Evolutionary conservation across 1,140 invertebrate species (phyloP).

Genomic region (Magallana ariakensis): DNA sequence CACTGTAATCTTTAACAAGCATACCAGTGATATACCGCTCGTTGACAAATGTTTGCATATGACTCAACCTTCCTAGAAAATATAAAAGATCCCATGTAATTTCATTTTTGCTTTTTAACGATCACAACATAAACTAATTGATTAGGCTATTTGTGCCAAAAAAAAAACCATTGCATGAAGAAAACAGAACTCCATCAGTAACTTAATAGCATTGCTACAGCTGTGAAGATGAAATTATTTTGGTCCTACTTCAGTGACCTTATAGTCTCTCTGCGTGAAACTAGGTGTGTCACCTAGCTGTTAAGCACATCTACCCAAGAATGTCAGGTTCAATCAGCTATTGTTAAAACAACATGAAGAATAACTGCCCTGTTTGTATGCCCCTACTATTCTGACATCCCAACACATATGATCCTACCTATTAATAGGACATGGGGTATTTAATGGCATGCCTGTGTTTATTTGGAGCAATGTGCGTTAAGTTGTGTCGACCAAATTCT

Average conservation of each 20-base stretch:
- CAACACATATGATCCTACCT: not conserved
- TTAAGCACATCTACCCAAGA: too few species aligned
- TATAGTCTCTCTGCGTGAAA: not conserved
- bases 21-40: not conserved
- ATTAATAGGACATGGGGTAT: not conserved
- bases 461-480: constrained; percentile 9
- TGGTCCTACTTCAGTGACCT: too few species aligned
- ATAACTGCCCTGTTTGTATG: too few species aligned
- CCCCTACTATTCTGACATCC: not conserved
- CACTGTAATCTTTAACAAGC: not conserved
- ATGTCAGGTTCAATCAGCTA: not conserved
- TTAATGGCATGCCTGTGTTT: constrained; percentile 7
- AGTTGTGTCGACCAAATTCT: not conserved
- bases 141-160: too few species aligned
- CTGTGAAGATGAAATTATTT: too few species aligned
- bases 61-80: not conserved
- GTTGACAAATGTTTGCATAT: not conserved
- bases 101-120: too few species aligned
- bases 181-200: too few species aligned
- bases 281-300: not conserved
- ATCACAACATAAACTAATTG: too few species aligned
- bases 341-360: too few species aligned
- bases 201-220: too few species aligned
- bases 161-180: too few species aligned
- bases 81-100: too few species aligned